phyloP scores from a whole-genome alignment of 2,113 vertebrate species.

The Ibidorhyncha struthersii region DNA sequence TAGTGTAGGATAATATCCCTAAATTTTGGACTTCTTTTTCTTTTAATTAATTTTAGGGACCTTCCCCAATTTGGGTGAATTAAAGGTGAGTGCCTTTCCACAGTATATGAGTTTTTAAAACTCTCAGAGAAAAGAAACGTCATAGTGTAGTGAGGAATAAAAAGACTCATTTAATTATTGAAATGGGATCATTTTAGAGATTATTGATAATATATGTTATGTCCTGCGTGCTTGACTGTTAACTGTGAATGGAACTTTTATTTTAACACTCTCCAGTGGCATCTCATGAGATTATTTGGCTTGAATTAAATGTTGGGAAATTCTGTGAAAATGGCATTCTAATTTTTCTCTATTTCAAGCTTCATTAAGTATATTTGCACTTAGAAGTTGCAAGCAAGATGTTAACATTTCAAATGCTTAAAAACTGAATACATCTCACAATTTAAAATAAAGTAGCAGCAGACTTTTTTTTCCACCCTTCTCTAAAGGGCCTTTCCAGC shows the following conservation, averaged over 20 bases:
- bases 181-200: not conserved
- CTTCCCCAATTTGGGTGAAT: not conserved
- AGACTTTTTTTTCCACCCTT: not conserved
- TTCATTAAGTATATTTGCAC: slow-evolving; percentile 41
- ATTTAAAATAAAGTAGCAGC: not conserved
- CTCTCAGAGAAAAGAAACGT: not conserved
- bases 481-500: slow-evolving; percentile 12
- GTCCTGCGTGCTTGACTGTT: not conserved
- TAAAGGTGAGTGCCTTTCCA: not conserved
- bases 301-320: slow-evolving; percentile 8
- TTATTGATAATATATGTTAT: not conserved
- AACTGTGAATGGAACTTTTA: not conserved
- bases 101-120: not conserved
- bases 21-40: not conserved
- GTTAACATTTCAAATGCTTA: slow-evolving; percentile 37
- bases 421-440: slow-evolving; percentile 35
- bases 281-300: not conserved
- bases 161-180: not conserved
- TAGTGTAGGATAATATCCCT: not conserved
- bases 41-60: not conserved
- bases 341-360: slow-evolving; percentile 30
- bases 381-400: slow-evolving; percentile 31
- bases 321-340: slow-evolving; percentile 9
- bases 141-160: not conserved
- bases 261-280: slow-evolving; percentile 6